These are phyloP conservation scores for Nanorana parkeri DNA, from an alignment of 2,113 vertebrate genomes.

Conservation along the genomic window DNA sequence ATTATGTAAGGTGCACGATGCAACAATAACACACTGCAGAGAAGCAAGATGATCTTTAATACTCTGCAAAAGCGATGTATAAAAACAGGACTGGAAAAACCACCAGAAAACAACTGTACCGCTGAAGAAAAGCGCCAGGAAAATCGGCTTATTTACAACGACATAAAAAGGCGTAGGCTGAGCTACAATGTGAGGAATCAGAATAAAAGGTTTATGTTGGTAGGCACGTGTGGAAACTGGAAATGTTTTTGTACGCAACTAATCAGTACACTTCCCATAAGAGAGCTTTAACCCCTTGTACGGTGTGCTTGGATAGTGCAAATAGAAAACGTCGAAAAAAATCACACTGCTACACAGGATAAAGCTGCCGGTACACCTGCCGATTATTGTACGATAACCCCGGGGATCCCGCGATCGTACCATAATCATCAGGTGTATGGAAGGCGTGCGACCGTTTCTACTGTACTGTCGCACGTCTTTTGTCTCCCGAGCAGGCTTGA, in stretches of 20 bases:
- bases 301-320: no score
- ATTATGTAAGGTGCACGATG: no score
- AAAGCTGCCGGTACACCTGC: no score
- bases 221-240: neutral
- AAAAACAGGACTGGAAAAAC: neutral
- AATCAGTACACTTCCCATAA: no score
- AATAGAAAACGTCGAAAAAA: no score
- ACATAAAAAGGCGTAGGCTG: neutral
- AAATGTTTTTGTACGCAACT: neutral
- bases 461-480: no score
- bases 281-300: neutral
- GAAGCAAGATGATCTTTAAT: neutral
- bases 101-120: neutral
- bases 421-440: no score
- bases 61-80: neutral
- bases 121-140: neutral
- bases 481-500: no score
- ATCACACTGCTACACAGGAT: no score
- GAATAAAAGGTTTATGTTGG: neutral
- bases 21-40: neutral
- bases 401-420: no score
- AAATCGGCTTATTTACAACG: neutral
- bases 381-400: no score
- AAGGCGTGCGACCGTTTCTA: no score
- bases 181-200: neutral